Percentiles rank a stretch among this genome's conserved stretches.
Conservation (phyloP, 2,797 vertebrate species). For the Lithobates pipiens region DNA sequence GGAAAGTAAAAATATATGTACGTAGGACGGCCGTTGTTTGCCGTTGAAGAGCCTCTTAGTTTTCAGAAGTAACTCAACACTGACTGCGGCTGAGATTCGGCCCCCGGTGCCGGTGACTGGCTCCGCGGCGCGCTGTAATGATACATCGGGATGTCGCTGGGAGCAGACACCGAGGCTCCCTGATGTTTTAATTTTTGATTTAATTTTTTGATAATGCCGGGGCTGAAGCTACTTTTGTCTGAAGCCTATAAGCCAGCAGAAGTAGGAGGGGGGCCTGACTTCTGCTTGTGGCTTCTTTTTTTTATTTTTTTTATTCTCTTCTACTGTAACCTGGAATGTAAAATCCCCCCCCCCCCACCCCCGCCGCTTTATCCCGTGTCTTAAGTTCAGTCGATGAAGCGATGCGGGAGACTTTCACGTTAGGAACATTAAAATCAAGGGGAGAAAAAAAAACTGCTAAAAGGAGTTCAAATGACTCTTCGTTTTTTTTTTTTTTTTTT, state of each 20-base stretch:
- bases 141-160: conserved; percentile 70
- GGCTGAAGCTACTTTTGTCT: conserved; percentile 66
- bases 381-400: conserved; percentile 30
- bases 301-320: conserved; percentile 31
- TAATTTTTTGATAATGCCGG: conserved; percentile 77
- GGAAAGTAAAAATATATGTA: conserved; percentile 44
- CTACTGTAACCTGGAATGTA: conserved; percentile 62
- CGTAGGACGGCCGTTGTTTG: conserved; percentile 33
- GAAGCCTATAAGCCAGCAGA: conserved; percentile 65
- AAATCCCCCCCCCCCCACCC: conserved; percentile 40
- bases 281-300: conserved; percentile 60
- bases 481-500: not conserved
- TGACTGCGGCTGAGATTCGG: conserved; percentile 50
- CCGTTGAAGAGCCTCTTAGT: conserved; percentile 27
- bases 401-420: conserved; percentile 13
- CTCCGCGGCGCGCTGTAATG: conserved; percentile 63
- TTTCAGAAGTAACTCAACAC: conserved; percentile 62
- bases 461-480: not conserved
- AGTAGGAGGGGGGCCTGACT: conserved; percentile 57
- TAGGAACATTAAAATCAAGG: not conserved
- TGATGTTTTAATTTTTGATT: conserved; percentile 79
- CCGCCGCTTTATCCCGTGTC: not conserved
- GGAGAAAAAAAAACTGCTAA: not conserved
- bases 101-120: conserved; percentile 43
- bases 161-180: conserved; percentile 75